Conservation (phyloP, 2,797 vertebrate species). For the Sardinella longiceps region DNA sequence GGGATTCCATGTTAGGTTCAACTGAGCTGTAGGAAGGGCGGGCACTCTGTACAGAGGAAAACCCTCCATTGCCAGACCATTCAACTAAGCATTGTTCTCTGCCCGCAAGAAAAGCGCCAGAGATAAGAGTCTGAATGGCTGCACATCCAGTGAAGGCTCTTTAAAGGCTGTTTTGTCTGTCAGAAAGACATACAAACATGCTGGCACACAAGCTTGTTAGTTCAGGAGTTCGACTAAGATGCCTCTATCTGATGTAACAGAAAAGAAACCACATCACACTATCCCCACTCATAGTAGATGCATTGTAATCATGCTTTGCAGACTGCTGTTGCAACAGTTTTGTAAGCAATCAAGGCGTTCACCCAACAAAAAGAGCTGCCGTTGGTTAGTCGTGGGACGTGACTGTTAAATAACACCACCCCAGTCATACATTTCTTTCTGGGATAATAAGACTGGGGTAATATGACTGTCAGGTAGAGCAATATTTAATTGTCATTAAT, state of each 20-base stretch:
- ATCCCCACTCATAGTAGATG: constrained; percentile 62
- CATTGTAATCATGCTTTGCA: constrained; percentile 60
- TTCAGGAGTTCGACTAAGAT: constrained; percentile 47
- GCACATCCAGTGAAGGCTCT: neutral
- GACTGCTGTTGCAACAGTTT: constrained; percentile 55
- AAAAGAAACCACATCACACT: constrained; percentile 63
- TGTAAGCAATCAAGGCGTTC: constrained; percentile 59
- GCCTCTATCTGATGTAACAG: constrained; percentile 64
- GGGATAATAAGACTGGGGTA: neutral
- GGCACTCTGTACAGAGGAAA: neutral
- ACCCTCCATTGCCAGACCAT: neutral
- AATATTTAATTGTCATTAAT: neutral
- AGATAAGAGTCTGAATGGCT: constrained; percentile 2
- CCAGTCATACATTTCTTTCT: neutral
- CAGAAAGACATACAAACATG: constrained; percentile 17
- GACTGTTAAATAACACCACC: neutral
- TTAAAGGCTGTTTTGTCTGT: constrained; percentile 14
- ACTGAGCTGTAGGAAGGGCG: neutral
- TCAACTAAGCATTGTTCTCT: neutral
- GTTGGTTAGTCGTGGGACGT: neutral
- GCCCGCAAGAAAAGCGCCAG: neutral
- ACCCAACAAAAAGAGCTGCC: constrained; percentile 57
- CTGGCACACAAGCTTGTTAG: constrained; percentile 3
- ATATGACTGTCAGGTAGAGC: neutral
- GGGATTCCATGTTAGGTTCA: neutral